phyloP scores from a whole-genome alignment of 2,113 vertebrate species.

The Anguilla japonica region DNA sequence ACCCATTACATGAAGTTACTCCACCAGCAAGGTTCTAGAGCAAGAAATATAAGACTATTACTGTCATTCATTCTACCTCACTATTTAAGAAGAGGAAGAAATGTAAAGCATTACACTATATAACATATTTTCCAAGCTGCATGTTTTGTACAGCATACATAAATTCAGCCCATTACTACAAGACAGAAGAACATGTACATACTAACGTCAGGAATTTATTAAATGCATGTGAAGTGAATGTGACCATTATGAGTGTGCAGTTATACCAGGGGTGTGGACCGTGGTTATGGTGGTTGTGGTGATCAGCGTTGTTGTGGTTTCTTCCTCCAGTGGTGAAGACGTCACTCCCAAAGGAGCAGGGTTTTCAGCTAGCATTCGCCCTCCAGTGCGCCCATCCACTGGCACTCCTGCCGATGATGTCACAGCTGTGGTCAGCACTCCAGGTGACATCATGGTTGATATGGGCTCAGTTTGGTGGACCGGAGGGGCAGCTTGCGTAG shows the following conservation, averaged over 20 bases:
- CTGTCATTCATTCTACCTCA: neutral
- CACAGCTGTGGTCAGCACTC: conserved; percentile 73
- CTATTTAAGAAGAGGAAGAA: neutral
- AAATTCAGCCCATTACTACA: too few relatives aligned
- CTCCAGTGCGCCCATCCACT: conserved; percentile 47
- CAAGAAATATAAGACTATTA: neutral
- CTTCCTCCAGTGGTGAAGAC: conserved; percentile 75
- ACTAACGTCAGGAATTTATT: too few relatives aligned
- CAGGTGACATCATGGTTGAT: conserved; percentile 67
- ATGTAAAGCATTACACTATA: neutral
- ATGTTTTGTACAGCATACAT: neutral
- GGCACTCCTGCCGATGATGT: conserved; percentile 60
- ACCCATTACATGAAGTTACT: neutral
- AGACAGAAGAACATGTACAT: too few relatives aligned
- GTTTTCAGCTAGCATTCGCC: conserved; percentile 36
- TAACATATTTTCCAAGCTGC: neutral
- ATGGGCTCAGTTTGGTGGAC: conserved; percentile 55
- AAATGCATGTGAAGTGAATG: neutral
- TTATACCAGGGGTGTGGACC: conserved; percentile 83
- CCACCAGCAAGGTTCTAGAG: neutral
- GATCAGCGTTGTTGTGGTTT: conserved; percentile 88
- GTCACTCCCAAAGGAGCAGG: conserved; percentile 51
- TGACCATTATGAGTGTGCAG: neutral
- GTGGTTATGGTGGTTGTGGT: conserved; percentile 90
- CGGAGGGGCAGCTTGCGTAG: conserved; percentile 69